These are phyloP conservation scores for Ceraclea dissimilis DNA, from an alignment of 2,888 invertebrate species.

Conservation along the genomic window DNA sequence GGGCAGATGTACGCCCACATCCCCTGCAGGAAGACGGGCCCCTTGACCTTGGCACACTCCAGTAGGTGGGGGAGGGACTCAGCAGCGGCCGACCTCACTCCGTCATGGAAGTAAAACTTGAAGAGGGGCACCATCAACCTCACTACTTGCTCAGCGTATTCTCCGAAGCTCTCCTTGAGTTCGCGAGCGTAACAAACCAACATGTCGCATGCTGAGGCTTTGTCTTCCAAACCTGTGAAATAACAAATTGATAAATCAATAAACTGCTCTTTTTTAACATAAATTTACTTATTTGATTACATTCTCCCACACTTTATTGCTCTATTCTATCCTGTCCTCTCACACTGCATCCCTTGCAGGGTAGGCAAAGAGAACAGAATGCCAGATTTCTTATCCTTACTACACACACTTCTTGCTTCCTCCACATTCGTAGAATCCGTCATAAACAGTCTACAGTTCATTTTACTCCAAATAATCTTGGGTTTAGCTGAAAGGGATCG, in stretches of 20 bases:
- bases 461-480: too few species aligned
- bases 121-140: conserved; percentile 81
- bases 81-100: conserved; percentile 87
- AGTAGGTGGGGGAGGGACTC: conserved; percentile 83
- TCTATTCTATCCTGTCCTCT: too few species aligned
- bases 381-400: too few species aligned
- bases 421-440: too few species aligned
- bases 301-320: too few species aligned
- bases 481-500: too few species aligned
- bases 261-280: not conserved
- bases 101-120: conserved; percentile 90
- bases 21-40: conserved; percentile 55
- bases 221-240: conserved; percentile 75
- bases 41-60: conserved; percentile 79
- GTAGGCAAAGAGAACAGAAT: too few species aligned
- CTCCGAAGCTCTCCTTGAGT: conserved; percentile 69
- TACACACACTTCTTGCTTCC: too few species aligned
- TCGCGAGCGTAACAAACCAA: conserved; percentile 91
- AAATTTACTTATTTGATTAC: too few species aligned
- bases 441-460: too few species aligned
- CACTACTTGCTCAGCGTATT: conserved; percentile 61
- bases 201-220: conserved; percentile 95
- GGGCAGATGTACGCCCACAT: conserved; percentile 90
- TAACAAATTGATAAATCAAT: not conserved
- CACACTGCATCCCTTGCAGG: too few species aligned